phyloP scores from a whole-genome alignment of 2,888 invertebrate genomes.

The Xestia rhomboidea region DNA sequence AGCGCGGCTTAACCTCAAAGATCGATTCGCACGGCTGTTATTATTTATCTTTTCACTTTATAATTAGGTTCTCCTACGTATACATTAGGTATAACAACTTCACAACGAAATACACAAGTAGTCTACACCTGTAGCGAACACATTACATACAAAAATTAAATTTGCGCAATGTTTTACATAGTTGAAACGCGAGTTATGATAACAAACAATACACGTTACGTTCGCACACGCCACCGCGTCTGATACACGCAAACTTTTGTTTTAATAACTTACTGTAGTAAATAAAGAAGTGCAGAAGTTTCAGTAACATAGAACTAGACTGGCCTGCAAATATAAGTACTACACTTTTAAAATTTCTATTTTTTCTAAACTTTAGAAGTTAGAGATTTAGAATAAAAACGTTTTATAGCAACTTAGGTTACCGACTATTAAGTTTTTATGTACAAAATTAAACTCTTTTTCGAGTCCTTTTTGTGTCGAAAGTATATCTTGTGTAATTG shows the following conservation, averaged over 20 bases:
- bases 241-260: constrained; percentile 50
- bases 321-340: too few relatives aligned
- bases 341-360: too few relatives aligned
- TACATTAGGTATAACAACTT: not conserved
- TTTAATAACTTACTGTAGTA: constrained; percentile 5
- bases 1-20: not conserved
- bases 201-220: constrained; percentile 42
- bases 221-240: constrained; percentile 41
- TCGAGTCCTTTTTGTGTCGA: too few relatives aligned
- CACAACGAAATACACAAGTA: not conserved
- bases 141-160: constrained; percentile 8
- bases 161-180: constrained; percentile 24
- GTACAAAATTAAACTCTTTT: too few relatives aligned
- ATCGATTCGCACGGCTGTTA: not conserved
- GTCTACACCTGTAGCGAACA: not conserved
- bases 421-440: too few relatives aligned
- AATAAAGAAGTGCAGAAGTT: constrained; percentile 13
- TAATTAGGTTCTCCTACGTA: not conserved
- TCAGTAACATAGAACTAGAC: not conserved
- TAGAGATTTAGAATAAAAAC: too few relatives aligned
- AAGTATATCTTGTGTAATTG: too few relatives aligned
- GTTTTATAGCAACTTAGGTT: too few relatives aligned
- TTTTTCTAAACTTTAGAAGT: too few relatives aligned
- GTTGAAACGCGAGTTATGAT: constrained; percentile 32
- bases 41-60: not conserved